Conservation (phyloP, 2,797 vertebrate species). For the Anolis apletophallus region DNA sequence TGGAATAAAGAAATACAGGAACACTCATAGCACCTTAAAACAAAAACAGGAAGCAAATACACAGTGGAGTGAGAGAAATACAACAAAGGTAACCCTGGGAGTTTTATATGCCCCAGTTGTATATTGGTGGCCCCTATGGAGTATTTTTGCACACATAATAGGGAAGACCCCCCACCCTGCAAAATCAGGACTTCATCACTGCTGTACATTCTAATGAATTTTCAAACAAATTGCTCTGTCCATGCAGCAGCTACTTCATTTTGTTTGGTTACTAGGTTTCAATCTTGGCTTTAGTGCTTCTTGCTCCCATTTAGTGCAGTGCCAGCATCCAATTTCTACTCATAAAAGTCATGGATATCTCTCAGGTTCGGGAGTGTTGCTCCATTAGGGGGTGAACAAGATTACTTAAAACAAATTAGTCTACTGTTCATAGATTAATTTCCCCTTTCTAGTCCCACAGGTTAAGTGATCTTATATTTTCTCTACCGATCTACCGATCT, state of each 20-base stretch:
- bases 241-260: background rate
- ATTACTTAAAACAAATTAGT: too few species aligned
- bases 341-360: background rate
- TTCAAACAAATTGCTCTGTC: background rate
- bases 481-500: too few species aligned
- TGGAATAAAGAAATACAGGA: too few species aligned
- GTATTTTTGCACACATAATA: too few species aligned
- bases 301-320: background rate
- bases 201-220: background rate
- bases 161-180: too few species aligned
- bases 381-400: background rate
- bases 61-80: too few species aligned
- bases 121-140: too few species aligned
- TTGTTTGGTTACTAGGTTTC: background rate
- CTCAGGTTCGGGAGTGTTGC: background rate
- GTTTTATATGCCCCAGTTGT: too few species aligned
- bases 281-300: background rate
- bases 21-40: too few species aligned
- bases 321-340: background rate
- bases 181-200: background rate
- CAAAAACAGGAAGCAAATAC: too few species aligned
- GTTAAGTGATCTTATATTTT: background rate
- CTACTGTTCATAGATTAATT: background rate
- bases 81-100: too few species aligned
- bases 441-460: background rate